Evolutionary conservation across 2,113 vertebrate genomes (phyloP).

Genomic region (Hippocampus mohnikei): DNA sequence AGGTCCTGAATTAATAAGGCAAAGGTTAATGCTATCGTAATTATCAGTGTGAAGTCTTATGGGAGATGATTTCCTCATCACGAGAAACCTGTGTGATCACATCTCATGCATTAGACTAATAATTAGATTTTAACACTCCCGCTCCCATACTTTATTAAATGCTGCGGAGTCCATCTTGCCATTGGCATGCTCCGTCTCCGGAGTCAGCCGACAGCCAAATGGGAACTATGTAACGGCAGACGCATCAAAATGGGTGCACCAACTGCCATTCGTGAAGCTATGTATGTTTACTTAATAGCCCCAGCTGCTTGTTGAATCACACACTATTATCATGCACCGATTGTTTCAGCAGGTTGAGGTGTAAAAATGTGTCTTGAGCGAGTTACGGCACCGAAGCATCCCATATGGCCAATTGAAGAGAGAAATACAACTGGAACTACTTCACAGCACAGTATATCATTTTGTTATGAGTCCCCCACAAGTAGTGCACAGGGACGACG

Average conservation of each 20-base stretch:
- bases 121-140: constrained; percentile 68
- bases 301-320: constrained; percentile 60
- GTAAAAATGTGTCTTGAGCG: constrained; percentile 65
- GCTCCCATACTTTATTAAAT: constrained; percentile 72
- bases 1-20: constrained; percentile 65
- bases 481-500: constrained; percentile 17
- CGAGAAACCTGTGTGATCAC: constrained; percentile 66
- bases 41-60: constrained; percentile 63
- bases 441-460: constrained; percentile 55
- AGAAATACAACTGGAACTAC: constrained; percentile 38
- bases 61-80: constrained; percentile 65
- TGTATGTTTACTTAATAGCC: constrained; percentile 27
- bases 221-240: constrained; percentile 45
- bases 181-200: constrained; percentile 64
- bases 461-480: constrained; percentile 45
- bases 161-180: constrained; percentile 51
- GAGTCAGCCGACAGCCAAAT: constrained; percentile 53
- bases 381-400: constrained; percentile 50
- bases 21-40: constrained; percentile 78
- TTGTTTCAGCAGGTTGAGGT: constrained; percentile 61
- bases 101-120: constrained; percentile 73
- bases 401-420: constrained; percentile 31
- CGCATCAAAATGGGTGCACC: constrained; percentile 25
- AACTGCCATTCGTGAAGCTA: constrained; percentile 19
- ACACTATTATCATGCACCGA: constrained; percentile 65